These are phyloP conservation scores for Thalassoma bifasciatum DNA, from an alignment of 2,113 vertebrate genomes.

Conservation along the genomic window DNA sequence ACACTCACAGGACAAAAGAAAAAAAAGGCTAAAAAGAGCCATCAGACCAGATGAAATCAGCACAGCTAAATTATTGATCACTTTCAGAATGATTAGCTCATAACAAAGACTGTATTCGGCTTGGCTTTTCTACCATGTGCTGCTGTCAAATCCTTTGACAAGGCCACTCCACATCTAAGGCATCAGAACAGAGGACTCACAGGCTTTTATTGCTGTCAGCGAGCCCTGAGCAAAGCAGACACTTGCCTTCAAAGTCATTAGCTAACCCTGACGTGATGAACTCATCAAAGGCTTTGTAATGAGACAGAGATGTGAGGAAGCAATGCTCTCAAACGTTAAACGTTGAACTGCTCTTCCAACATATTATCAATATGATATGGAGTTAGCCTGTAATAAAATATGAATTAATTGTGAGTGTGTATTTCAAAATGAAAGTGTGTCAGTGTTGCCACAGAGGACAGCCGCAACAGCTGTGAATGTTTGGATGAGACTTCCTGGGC, in stretches of 20 bases:
- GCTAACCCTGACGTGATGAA: slow-evolving; percentile 71
- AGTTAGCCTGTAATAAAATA: slow-evolving; percentile 50
- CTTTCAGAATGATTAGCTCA: slow-evolving; percentile 61
- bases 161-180: slow-evolving; percentile 66
- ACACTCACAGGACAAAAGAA: background rate
- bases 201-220: slow-evolving; percentile 71
- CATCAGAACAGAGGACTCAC: slow-evolving; percentile 49
- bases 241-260: slow-evolving; percentile 73
- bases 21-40: slow-evolving; percentile 7
- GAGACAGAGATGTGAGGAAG: slow-evolving; percentile 32
- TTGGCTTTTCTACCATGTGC: slow-evolving; percentile 24
- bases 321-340: background rate
- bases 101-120: slow-evolving; percentile 53
- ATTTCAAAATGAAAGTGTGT: slow-evolving; percentile 59
- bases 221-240: slow-evolving; percentile 68
- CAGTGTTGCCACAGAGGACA: slow-evolving; percentile 68
- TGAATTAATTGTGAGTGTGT: slow-evolving; percentile 57
- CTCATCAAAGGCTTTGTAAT: slow-evolving; percentile 75
- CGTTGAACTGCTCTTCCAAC: slow-evolving; percentile 34
- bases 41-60: slow-evolving; percentile 41
- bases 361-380: slow-evolving; percentile 34
- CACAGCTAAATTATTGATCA: slow-evolving; percentile 69
- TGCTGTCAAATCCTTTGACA: slow-evolving; percentile 65
- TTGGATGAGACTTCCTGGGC: slow-evolving; percentile 73
- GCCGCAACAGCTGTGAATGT: slow-evolving; percentile 69